A percentile compares a stretch with the other conserved stretches of the same genome.
These are phyloP conservation scores for Tupaia chinensis DNA, from an alignment of 2,113 vertebrate genomes.

Conservation along the genomic window DNA sequence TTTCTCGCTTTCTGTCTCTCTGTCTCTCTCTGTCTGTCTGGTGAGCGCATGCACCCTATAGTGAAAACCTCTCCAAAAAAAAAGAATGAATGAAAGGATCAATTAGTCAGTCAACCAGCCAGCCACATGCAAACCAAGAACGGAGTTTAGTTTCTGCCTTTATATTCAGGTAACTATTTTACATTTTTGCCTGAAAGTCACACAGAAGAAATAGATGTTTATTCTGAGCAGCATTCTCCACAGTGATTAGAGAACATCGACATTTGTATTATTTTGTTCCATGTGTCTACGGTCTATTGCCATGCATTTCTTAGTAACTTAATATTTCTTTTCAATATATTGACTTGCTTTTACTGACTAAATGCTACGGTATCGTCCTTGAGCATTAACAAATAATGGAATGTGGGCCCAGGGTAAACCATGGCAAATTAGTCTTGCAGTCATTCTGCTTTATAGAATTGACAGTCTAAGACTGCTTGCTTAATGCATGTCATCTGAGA, in stretches of 20 bases:
- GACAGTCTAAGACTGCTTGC: not conserved
- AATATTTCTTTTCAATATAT: not conserved
- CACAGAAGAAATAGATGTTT: not conserved
- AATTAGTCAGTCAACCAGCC: not conserved
- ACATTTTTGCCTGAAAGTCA: not conserved
- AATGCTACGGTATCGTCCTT: not conserved
- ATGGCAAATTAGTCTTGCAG: not conserved
- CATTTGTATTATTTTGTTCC: not conserved
- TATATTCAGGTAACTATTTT: not conserved
- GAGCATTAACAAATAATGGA: not conserved
- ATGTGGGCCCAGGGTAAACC: not conserved
- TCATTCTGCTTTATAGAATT: not conserved
- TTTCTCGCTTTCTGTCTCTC: too few species aligned
- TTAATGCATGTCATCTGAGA: not conserved
- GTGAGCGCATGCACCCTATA: too few species aligned
- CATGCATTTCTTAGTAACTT: not conserved
- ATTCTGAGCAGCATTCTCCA: not conserved
- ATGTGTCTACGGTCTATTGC: not conserved
- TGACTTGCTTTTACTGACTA: not conserved
- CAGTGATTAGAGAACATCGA: not conserved
- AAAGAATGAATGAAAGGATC: not conserved
- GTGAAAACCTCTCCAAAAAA: too few species aligned
- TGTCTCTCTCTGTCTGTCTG: too few species aligned
- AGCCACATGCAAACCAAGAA: not conserved
- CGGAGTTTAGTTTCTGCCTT: not conserved